Evolutionary conservation across 2,797 vertebrate genomes (phyloP), one percentile per base, ranked within the genome.

Genomic region (Lagorchestes hirsutus): DNA sequence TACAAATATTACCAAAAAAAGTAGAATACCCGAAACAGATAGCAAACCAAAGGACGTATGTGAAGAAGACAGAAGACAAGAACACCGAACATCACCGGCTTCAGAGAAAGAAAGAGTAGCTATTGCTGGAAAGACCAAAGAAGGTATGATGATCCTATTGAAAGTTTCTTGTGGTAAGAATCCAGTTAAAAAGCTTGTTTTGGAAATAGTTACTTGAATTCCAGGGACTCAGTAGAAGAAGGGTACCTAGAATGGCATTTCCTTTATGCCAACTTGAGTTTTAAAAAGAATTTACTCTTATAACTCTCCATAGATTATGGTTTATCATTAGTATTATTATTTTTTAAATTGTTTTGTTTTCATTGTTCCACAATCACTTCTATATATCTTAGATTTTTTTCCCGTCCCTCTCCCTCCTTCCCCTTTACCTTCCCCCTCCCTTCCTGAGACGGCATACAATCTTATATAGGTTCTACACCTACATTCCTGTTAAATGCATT

Each of bases 31-130:
- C 50, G 98, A 99, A 97, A 97, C 98, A 92, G 98, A 99, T 96
- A 98, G 98, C 92, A 99, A 99, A 98, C 98, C 99, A 98, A 99
- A 99, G 98, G 99, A 99, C 2, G 98, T 98, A 96, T 97, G 97
- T 95, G 98, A 99, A 90, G 87, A 93, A 82, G 74, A 94, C 67
- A 2, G 5, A 46, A 96, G 94, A 74, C 98, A 96, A 92, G 99
- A 99, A 29, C 98, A 98, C 46, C 55, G 98, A 92, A 54, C 97
- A 91, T 95, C 98, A 29, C 98, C 98, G 95, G 95, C 98, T 59
- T 97, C 98, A 28, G 99, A 99, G 91, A 98, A 59, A 92, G 98
- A 98, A 57, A 93, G 92, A 0, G 93, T 93, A 62, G 92, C 96
- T 92, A 50, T 97, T 57, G 56, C 95, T 87, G 14, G 96, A 94